These are phyloP conservation scores for Coturnix japonica DNA, from an alignment of 2,113 vertebrate species.

Conservation along the genomic window DNA sequence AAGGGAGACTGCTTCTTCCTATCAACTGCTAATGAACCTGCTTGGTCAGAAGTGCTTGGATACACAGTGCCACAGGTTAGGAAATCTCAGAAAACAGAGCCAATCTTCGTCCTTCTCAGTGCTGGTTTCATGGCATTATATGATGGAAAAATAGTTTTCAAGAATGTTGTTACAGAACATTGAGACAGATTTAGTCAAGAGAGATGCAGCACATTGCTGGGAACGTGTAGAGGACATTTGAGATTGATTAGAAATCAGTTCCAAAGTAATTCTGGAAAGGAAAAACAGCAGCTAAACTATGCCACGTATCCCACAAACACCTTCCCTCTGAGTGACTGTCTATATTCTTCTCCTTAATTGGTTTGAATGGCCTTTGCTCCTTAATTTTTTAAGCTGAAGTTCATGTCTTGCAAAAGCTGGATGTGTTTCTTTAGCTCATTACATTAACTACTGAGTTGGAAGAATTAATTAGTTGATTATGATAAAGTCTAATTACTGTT, in stretches of 20 bases:
- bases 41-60: not conserved
- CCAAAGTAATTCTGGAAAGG: not conserved
- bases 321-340: not conserved
- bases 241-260: not conserved
- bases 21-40: not conserved
- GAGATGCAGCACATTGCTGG: not conserved
- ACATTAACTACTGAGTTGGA: constrained; percentile 58
- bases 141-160: not conserved
- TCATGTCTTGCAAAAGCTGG: constrained; percentile 18
- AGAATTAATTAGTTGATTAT: constrained; percentile 66
- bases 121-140: not conserved
- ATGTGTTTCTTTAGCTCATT: constrained; percentile 55
- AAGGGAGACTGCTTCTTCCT: not conserved
- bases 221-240: not conserved
- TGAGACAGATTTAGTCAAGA: not conserved
- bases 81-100: not conserved
- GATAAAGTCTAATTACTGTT: constrained; percentile 73
- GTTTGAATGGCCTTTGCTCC: constrained; percentile 40
- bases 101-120: not conserved
- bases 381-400: constrained; percentile 22
- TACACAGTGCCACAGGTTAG: not conserved
- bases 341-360: constrained; percentile 23
- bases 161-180: not conserved
- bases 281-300: not conserved
- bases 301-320: not conserved